Percentiles rank a stretch among this genome's conserved stretches.
phyloP scores from a whole-genome alignment of 2,888 invertebrate genomes.

The Phasia obesa region DNA sequence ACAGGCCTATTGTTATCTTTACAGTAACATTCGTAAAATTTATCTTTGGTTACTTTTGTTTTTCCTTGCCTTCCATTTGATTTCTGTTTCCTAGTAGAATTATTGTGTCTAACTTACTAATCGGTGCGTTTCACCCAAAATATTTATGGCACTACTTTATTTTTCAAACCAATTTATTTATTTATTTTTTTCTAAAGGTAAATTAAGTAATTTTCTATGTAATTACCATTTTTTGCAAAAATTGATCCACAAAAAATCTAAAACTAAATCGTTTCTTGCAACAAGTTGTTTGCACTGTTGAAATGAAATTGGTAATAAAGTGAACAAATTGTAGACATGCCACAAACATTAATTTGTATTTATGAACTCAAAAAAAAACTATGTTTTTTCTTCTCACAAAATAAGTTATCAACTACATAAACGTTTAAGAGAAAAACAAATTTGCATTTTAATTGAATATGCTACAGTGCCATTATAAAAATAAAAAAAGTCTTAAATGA shows the following conservation, averaged over 20 bases:
- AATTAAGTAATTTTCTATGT: conserved; percentile 70
- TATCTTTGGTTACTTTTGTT: no score
- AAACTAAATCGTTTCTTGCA: conserved; percentile 36
- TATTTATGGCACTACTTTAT: conserved; percentile 2
- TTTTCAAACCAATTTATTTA: not conserved
- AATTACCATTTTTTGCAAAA: conserved; percentile 66
- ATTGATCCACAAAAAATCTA: conserved; percentile 17
- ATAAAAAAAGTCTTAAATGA: not conserved
- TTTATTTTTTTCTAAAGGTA: conserved; percentile 32
- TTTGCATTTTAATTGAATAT: conserved; percentile 70
- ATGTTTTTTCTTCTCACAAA: conserved; percentile 40
- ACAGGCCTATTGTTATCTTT: no score
- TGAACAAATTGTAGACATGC: conserved; percentile 64
- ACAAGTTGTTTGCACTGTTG: conserved; percentile 60
- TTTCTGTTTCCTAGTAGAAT: not conserved
- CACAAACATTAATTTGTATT: conserved; percentile 59
- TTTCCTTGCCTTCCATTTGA: not conserved
- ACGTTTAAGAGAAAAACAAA: conserved; percentile 49
- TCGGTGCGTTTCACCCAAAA: not conserved
- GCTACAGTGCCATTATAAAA: conserved; percentile 7
- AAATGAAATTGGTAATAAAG: conserved; percentile 33
- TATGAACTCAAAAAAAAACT: conserved; percentile 39
- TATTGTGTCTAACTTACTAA: not conserved
- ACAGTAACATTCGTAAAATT: no score
- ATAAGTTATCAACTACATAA: conserved; percentile 64